Percentiles rank a stretch among this genome's conserved stretches.
Evolutionary conservation across 2,797 vertebrate genomes (phyloP).

Genomic region (Okamejei kenojei): DNA sequence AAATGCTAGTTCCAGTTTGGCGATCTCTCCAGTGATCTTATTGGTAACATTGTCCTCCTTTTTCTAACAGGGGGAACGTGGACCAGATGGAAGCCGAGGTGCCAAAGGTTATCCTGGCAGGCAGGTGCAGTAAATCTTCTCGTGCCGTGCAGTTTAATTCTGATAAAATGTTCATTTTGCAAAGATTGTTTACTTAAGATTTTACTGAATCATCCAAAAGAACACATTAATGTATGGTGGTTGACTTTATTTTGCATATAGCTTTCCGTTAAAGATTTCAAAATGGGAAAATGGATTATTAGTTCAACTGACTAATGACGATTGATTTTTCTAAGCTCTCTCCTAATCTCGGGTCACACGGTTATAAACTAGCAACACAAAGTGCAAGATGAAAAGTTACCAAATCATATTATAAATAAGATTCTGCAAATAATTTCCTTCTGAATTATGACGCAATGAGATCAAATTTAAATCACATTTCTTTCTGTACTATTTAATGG

Average conservation of each 20-base stretch:
- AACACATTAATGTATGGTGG: neutral
- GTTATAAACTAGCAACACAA: neutral
- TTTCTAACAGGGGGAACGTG: slow-evolving; percentile 73
- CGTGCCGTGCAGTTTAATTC: slow-evolving; percentile 60
- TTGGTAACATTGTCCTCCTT: slow-evolving; percentile 17
- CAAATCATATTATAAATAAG: neutral
- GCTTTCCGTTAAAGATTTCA: neutral
- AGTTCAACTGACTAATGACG: neutral
- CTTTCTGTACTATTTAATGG: neutral
- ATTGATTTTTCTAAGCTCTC: neutral
- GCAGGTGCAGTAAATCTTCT: slow-evolving; percentile 99
- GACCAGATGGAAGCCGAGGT: slow-evolving; percentile 82
- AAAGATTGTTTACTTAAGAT: neutral
- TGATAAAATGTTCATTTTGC: slow-evolving; percentile 50
- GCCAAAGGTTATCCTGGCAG: slow-evolving; percentile 99
- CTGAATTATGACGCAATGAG: neutral
- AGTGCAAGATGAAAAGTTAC: neutral
- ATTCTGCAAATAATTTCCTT: neutral
- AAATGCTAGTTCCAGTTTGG: neutral
- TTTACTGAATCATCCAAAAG: neutral
- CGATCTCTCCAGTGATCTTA: neutral
- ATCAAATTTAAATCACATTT: neutral
- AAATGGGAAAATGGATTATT: neutral
- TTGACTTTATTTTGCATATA: neutral
- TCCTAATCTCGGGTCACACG: neutral